phyloP scores from a whole-genome alignment of 2,888 invertebrate species.

The Gisinianus flammeolus region DNA sequence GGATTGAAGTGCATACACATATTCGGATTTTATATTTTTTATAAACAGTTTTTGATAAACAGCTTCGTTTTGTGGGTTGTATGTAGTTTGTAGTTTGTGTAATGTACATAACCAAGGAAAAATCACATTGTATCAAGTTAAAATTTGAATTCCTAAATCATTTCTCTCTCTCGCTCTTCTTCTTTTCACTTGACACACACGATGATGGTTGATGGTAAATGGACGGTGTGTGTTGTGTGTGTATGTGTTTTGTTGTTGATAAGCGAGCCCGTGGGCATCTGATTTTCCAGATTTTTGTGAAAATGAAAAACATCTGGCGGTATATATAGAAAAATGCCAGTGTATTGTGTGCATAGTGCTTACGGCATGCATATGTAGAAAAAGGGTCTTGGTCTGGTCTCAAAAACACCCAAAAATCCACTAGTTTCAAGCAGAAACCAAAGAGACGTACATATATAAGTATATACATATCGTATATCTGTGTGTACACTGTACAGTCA shows the following conservation, averaged over 20 bases:
- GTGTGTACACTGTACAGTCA: neutral
- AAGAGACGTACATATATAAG: neutral
- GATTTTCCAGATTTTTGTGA: slow-evolving; percentile 59
- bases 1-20: neutral
- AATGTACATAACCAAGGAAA: neutral
- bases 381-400: neutral
- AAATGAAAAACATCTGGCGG: slow-evolving; percentile 60
- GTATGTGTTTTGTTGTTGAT: neutral
- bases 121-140: neutral
- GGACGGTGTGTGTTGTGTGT: neutral
- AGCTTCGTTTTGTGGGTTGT: too few relatives aligned
- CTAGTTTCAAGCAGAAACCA: neutral
- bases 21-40: neutral
- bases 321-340: too few relatives aligned
- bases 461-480: neutral
- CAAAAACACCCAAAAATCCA: neutral
- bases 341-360: neutral
- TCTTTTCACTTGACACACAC: neutral
- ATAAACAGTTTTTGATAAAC: too few relatives aligned
- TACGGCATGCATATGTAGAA: too few relatives aligned
- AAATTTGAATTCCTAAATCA: neutral
- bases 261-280: slow-evolving; percentile 32
- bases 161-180: neutral
- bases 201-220: neutral
- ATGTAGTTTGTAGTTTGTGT: neutral